Evolutionary conservation across 1,140 invertebrate genomes (phyloP), one percentile per base, ranked within the genome.

Genomic region (Cataglyphis hispanica): DNA sequence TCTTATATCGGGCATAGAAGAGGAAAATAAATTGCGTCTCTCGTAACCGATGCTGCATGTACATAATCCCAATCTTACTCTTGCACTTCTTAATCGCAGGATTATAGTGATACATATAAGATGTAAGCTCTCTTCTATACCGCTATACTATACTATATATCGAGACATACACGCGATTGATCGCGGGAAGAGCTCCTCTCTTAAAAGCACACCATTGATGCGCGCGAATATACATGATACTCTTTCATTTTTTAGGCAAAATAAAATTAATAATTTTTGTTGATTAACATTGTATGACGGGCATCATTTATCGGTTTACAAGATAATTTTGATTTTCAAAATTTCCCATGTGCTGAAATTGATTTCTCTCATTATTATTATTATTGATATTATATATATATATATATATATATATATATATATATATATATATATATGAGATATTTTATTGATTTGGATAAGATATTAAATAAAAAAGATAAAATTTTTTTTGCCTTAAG

Each of bases 11-110:
- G 25, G 40, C 53, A n/a, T 43, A 83, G 53, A 74, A 83, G 13
- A 43, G 60, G 43, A 37, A 77, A 77, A 58, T 64, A 43, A 77
- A 84, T 50, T 50, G 61, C 74, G 61, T 77, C 50, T 77, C 50
- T 84, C 81, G 19, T 84, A 53, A 22, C 22, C 76, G 43, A 80
- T 53, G n/a, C 31, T 53, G 46, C 50, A n/a, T 84, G 72, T 84
- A 84, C 64, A 66, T 77, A 89, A 81, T 85, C 80, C 66, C 46
- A 46, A 83, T 83, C 78, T 61, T 78, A 85, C 72, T 85, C 53
- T 87, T 85, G 50, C 34, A 56, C 66, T 25, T 67, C 60, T 61
- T 75, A 58, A 84, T 76, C 66, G 64, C 58, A 60, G 46, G 43
- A 34, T 66, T 64, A 58, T 84, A 77, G 22, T 31, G 22, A 81